Evolutionary conservation across 2,113 vertebrate genomes (phyloP).

Genomic region (Xenus cinereus): DNA sequence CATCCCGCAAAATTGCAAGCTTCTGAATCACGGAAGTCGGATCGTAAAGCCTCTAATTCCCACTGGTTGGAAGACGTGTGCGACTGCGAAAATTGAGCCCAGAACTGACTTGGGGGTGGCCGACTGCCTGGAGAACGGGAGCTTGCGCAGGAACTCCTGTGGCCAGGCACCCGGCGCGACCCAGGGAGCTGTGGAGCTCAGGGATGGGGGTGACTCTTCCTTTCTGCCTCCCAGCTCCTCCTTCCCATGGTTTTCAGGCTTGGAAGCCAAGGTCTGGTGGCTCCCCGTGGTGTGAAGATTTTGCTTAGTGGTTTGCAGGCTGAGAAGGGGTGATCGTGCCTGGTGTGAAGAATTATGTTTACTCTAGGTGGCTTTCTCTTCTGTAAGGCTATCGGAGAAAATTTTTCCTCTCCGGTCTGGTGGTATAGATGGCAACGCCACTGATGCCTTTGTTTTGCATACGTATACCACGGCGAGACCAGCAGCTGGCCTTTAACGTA

Average conservation of each 20-base stretch:
- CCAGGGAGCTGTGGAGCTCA: not conserved
- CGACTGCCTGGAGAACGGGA: not conserved
- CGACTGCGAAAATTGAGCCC: not conserved
- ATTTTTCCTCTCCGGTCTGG: not conserved
- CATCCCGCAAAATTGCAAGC: conserved; percentile 1
- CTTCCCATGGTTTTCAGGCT: not conserved
- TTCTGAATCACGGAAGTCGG: conserved; percentile 42
- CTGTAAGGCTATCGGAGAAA: not conserved
- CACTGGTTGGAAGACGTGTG: not conserved
- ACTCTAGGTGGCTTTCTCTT: not conserved
- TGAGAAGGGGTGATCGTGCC: not conserved
- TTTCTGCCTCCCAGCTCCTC: not conserved
- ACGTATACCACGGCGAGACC: not conserved
- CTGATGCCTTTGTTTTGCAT: not conserved
- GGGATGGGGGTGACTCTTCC: not conserved
- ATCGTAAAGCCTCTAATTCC: conserved; percentile 24
- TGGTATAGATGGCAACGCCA: not conserved
- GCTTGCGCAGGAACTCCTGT: not conserved
- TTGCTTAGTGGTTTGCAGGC: not conserved
- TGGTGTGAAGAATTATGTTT: not conserved
- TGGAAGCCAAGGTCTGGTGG: not conserved
- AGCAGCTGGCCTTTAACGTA: not conserved
- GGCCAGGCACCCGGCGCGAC: rapidly evolving
- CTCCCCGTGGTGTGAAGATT: not conserved
- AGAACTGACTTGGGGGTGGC: not conserved